Evolutionary conservation across 2,113 vertebrate species (phyloP), one percentile per base, ranked within the genome.

Genomic region (Upupa epops): DNA sequence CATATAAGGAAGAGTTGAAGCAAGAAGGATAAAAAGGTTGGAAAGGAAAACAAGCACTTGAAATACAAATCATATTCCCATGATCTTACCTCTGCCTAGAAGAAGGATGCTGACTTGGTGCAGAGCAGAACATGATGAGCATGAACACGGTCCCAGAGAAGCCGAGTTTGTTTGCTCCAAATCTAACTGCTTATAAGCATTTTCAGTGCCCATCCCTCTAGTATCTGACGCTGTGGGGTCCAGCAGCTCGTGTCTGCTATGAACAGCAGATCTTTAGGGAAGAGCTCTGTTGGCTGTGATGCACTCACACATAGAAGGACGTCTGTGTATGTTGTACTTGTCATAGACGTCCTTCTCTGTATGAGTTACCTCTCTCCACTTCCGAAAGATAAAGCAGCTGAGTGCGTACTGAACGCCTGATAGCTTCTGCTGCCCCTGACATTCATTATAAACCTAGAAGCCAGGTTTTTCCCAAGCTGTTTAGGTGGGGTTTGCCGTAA

Each of bases 401-500:
- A 56, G 51, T 28, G 51, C 52, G 64, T 48, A 40, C 61, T 20
- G 70, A 77, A 49, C 34, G 68, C 37, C 49, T 95, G 74, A 86
- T 56, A 56, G 79, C 88, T 93, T 93, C 83, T 92, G 70, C 54
- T 83, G 54, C 71, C 79, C 58, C 24, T 96, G 92, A 86, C 78
- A 74, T 94, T 96, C 95, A 94, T 93, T 92, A 95, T 74, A 80
- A 93, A 94, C 3, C 0, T 12, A 93, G 95, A 94, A 87, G 72
- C 56, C 60, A 88, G 54, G 90, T 37, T 93, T 94, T 88, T 82
- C 56, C 85, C 92, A 56, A 90, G 90, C 91, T 82, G 24, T 92
- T 95, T 87, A 94, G 94, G 80, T 94, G 79, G 94, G 96, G 89
- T 76, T 81, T 95, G 75, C 88, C 54, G 66, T 90, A 90, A 90